Conservation (phyloP, 1,140 invertebrate genomes). For the Chironomus tepperi region DNA sequence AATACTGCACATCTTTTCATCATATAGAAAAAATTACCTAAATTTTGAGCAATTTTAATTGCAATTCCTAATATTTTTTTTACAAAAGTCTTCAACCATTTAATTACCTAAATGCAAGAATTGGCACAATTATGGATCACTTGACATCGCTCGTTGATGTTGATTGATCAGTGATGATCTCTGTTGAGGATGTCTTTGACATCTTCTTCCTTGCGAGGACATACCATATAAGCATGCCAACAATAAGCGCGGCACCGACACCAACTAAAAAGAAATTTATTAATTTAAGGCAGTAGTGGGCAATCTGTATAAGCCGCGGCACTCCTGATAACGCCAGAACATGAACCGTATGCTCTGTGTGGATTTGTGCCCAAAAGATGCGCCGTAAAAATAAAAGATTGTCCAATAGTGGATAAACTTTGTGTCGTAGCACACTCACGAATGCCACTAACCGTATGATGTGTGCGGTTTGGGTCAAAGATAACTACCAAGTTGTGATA, state of each 20-base stretch:
- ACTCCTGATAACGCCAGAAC: too few species aligned
- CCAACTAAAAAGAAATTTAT: slow-evolving; percentile 22
- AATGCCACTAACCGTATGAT: too few species aligned
- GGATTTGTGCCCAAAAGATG: too few species aligned
- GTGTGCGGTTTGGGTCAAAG: too few species aligned
- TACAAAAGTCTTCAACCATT: neutral
- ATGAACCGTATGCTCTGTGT: too few species aligned
- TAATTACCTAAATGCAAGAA: neutral
- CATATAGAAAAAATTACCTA: neutral
- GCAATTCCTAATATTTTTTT: too few species aligned
- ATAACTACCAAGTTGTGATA: too few species aligned
- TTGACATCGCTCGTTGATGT: neutral
- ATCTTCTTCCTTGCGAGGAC: neutral
- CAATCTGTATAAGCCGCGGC: too few species aligned
- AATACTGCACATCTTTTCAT: neutral
- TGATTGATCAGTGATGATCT: neutral
- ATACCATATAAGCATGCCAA: slow-evolving; percentile 12
- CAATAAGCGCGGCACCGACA: slow-evolving; percentile 25
- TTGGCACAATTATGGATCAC: neutral
- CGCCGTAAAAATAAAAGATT: too few species aligned
- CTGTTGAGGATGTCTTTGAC: neutral
- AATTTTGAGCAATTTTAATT: neutral
- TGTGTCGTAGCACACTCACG: too few species aligned
- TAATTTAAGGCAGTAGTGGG: too few species aligned
- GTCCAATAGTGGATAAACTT: too few species aligned